Base-by-base conservation (phyloP, 2,888 invertebrate species). In the Tromatobia lineatoria region DNA sequence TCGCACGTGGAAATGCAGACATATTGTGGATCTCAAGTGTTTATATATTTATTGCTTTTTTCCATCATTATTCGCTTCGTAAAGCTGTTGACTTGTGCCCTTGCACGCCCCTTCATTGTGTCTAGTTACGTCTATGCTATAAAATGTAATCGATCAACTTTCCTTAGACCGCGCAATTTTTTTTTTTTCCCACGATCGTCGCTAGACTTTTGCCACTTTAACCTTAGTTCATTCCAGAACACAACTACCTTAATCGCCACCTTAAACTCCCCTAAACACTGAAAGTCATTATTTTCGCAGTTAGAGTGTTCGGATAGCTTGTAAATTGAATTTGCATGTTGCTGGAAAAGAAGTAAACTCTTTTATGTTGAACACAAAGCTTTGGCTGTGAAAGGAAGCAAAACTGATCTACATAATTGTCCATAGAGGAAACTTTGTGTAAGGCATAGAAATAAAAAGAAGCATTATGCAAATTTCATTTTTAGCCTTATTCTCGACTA, bases 111-210 rank as follows among this genome's bases (percentile, higher is more conserved):
- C 20, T 38, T 20, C 7, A 8, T 1, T 64, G 18, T 38, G 34
- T 20, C 38, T 64, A 8, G 64, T 64, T 64, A 64, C 18, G 8
- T 11, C 10, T 42, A 13, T 64, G 38, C 6, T 11, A 42, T 20
- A 8, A 10, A 38, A 64, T 18, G 38, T 38, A 42, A 64, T 64
- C 64, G 64, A 64, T 64, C 38, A 42, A 64, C 42, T 64, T 38
- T 11, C n/a, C 42, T 11, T 38, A 18, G 38, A n/a, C 42, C 18
- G 10, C 20, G 64, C 64, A 42, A 29, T n/a, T 11, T 64, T 18
- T 64, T 42, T 20, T 64, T 11, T 64, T 64, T 64, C 42, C 38
- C 38, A 64, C 38, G 42, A 38, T 64, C 64, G 34, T 42, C 34
- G 18, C 38, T 64, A 11, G 18, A 38, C 18, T 20, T 18, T 20